Conservation (phyloP, 2,113 vertebrate genomes). For the Thalassarche chlororhynchos region DNA sequence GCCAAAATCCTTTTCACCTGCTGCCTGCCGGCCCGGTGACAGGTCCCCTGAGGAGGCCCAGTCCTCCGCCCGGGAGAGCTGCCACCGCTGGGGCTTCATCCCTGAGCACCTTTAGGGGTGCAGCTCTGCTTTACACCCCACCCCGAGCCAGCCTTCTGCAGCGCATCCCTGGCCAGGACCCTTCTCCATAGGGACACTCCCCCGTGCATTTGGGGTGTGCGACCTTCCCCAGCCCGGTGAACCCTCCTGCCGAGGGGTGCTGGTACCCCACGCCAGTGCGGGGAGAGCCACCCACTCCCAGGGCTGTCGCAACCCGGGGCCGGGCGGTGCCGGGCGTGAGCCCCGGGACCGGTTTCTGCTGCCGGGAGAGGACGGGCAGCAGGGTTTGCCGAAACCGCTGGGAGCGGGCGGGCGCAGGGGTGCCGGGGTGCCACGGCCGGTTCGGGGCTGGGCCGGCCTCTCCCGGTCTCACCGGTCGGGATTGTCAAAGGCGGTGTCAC, state of each 20-base stretch:
- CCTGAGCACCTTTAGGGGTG: accelerated
- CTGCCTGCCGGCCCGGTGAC: not conserved
- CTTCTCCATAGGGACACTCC: not conserved
- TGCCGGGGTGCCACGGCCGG: not conserved
- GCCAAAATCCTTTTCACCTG: not conserved
- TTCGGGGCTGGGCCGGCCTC: not conserved
- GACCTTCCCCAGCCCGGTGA: not conserved
- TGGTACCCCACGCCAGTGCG: accelerated
- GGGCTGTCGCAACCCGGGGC: not conserved
- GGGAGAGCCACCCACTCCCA: not conserved
- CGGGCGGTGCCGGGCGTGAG: not conserved
- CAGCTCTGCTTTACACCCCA: not conserved
- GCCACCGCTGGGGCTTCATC: accelerated
- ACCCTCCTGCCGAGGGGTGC: not conserved
- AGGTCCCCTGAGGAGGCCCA: not conserved
- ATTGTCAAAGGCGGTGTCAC: not conserved
- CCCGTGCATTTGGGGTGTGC: accelerated
- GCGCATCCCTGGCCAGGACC: accelerated
- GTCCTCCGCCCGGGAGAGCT: not conserved
- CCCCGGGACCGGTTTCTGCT: not conserved
- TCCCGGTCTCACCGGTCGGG: not conserved
- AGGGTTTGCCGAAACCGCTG: constrained; percentile 22
- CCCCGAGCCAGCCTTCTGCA: not conserved
- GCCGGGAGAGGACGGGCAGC: not conserved
- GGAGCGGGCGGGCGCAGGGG: not conserved